Evolutionary conservation across 2,113 vertebrate species (phyloP).

Genomic region (Mesocricetus auratus): DNA sequence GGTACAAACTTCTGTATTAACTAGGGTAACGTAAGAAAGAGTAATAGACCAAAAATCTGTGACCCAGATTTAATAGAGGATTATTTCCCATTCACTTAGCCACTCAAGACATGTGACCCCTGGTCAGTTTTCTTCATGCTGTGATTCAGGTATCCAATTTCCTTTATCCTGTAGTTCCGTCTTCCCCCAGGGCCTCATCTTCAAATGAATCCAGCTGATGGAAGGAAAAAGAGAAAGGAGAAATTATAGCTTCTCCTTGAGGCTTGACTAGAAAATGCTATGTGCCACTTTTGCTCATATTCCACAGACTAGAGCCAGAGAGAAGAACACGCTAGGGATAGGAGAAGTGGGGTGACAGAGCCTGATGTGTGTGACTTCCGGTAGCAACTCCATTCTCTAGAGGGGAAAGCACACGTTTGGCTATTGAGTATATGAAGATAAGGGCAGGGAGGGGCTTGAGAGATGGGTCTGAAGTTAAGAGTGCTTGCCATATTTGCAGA

Average conservation of each 20-base stretch:
- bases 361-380: not conserved
- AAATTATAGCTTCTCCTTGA: not conserved
- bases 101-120: not conserved
- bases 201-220: not conserved
- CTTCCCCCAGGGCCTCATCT: not conserved
- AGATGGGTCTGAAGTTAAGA: not conserved
- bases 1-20: not conserved
- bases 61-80: not conserved
- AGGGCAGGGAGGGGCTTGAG: not conserved
- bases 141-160: not conserved
- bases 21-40: not conserved
- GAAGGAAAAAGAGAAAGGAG: not conserved
- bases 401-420: not conserved
- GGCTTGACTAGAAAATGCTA: not conserved
- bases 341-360: not conserved
- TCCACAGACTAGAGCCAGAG: not conserved
- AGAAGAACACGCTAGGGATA: not conserved
- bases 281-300: not conserved
- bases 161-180: not conserved
- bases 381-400: not conserved
- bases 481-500: not conserved
- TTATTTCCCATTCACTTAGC: constrained; percentile 2
- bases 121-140: not conserved
- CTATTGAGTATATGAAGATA: not conserved
- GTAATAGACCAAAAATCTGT: not conserved